Evolutionary conservation across 2,113 vertebrate genomes (phyloP).

Genomic region (Cranoglanis bouderius): DNA sequence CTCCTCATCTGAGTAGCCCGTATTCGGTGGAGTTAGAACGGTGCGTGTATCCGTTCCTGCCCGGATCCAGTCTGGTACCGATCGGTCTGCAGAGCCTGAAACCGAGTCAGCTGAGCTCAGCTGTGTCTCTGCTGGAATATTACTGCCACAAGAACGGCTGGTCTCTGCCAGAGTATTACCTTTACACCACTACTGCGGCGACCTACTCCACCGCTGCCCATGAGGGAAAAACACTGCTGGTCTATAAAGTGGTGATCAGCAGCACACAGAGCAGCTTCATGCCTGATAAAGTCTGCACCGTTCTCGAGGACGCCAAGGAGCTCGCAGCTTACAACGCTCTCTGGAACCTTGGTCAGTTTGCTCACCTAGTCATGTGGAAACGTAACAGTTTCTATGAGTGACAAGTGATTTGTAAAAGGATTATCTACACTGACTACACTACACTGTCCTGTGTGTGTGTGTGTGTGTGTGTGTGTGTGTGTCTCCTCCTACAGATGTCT

Average conservation of each 20-base stretch:
- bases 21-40: conserved; percentile 72
- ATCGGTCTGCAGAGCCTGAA: conserved; percentile 84
- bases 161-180: conserved; percentile 85
- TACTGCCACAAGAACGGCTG: conserved; percentile 88
- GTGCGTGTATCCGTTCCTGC: conserved; percentile 77
- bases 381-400: not conserved
- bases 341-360: conserved; percentile 81
- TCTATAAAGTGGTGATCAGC: conserved; percentile 84
- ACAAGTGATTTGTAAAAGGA: not conserved
- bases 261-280: conserved; percentile 80
- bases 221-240: conserved; percentile 79
- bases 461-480: not conserved
- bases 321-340: conserved; percentile 87
- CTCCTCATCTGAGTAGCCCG: conserved; percentile 69
- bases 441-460: not conserved
- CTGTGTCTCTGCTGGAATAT: conserved; percentile 86
- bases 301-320: conserved; percentile 90
- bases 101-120: conserved; percentile 83
- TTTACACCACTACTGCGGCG: conserved; percentile 63
- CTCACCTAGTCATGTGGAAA: not conserved
- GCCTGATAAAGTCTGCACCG: conserved; percentile 85
- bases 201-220: conserved; percentile 76
- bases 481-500: conserved; percentile 37
- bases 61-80: conserved; percentile 82
- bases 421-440: not conserved